These are phyloP conservation scores for Piprites chloris DNA, from an alignment of 2,113 vertebrate species.

Conservation along the genomic window DNA sequence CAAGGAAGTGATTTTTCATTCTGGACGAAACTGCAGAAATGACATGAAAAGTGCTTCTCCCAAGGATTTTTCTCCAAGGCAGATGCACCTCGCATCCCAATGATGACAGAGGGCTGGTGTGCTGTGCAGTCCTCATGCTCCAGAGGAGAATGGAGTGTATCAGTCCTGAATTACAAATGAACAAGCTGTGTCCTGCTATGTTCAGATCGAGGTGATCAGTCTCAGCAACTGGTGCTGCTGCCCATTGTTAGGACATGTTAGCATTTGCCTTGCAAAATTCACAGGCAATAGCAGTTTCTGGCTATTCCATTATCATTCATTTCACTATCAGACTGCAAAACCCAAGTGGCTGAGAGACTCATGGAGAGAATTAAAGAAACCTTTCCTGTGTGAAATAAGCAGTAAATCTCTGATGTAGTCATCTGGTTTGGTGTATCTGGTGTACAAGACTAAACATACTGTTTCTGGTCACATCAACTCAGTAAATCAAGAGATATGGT, in stretches of 20 bases:
- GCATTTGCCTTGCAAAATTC: background rate
- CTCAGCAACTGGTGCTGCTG: background rate
- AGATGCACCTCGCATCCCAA: background rate
- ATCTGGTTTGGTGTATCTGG: background rate
- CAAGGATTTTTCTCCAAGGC: background rate
- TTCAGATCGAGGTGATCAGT: background rate
- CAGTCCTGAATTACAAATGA: background rate
- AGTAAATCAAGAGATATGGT: background rate
- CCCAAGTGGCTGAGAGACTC: background rate
- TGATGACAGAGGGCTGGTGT: background rate
- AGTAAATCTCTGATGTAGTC: background rate
- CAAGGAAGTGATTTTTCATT: conserved; percentile 21
- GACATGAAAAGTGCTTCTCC: background rate
- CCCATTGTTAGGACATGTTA: fast-evolving
- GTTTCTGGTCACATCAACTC: background rate
- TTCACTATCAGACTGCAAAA: background rate
- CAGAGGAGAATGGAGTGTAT: background rate
- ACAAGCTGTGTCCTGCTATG: background rate
- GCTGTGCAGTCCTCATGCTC: background rate
- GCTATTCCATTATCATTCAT: background rate
- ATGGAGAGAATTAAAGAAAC: background rate
- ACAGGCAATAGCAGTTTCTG: background rate
- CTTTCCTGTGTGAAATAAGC: background rate
- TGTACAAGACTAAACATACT: background rate
- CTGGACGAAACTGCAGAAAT: background rate